A percentile compares a stretch with the other conserved stretches of the same genome.
phyloP scores from a whole-genome alignment of 1,140 invertebrate species.

The Euschistus heros region DNA sequence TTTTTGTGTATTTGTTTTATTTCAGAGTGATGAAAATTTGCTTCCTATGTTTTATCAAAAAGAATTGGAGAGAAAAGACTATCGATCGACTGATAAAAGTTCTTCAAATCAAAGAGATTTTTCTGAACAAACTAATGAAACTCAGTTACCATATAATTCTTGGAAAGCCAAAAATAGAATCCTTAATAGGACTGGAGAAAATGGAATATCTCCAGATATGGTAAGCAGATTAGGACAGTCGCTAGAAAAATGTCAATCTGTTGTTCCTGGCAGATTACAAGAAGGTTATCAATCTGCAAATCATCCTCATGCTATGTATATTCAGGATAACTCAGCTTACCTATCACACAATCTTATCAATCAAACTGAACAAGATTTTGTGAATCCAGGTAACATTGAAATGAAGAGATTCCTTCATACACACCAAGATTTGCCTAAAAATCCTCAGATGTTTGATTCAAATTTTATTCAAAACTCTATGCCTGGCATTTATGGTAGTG shows the following conservation, averaged over 20 bases:
- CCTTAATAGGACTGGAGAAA: not conserved
- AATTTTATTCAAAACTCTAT: too few relatives aligned
- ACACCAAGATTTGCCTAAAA: too few relatives aligned
- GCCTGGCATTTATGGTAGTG: too few relatives aligned
- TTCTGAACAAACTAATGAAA: not conserved
- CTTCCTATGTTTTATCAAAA: conserved; percentile 2
- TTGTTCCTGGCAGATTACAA: too few relatives aligned
- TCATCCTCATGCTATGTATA: not conserved
- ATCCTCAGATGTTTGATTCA: too few relatives aligned
- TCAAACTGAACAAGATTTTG: not conserved
- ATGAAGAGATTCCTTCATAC: not conserved
- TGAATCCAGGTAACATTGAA: not conserved
- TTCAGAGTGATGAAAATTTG: conserved; percentile 5
- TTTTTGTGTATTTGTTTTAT: conserved; percentile 3
- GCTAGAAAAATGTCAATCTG: not conserved
- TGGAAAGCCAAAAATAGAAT: not conserved
- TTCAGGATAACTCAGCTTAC: not conserved
- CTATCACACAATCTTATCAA: not conserved
- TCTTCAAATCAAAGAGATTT: not conserved
- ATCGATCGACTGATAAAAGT: not conserved
- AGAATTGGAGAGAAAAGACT: not conserved
- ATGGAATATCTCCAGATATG: not conserved
- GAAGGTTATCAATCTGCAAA: too few relatives aligned
- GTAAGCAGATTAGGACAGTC: not conserved
- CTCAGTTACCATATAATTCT: conserved; percentile 1